phyloP scores from a whole-genome alignment of 2,888 invertebrate genomes.

The Onthophagus sagittarius region DNA sequence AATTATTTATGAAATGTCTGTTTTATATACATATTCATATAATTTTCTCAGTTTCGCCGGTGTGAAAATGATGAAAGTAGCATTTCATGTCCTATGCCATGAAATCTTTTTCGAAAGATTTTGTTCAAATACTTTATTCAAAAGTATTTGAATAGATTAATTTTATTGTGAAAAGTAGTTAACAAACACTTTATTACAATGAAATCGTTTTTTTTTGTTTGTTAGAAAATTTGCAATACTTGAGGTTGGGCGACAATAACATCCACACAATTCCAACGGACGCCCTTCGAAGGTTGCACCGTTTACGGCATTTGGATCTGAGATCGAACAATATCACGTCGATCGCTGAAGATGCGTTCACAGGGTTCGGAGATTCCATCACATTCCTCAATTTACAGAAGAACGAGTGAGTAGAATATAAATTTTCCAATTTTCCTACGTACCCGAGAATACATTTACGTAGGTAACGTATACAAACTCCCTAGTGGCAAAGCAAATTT shows the following conservation, averaged over 20 bases:
- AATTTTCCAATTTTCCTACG: neutral
- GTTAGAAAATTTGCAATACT: conserved; percentile 85
- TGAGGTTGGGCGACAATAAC: conserved; percentile 84
- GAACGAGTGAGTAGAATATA: conserved; percentile 68
- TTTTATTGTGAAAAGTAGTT: no score
- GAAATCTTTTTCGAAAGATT: no score
- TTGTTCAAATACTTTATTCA: no score
- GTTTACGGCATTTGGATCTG: conserved; percentile 83
- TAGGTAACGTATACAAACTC: neutral
- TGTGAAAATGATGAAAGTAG: no score
- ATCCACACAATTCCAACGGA: conserved; percentile 81
- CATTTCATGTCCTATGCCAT: no score
- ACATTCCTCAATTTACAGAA: conserved; percentile 91
- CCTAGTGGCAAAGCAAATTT: no score
- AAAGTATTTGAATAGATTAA: no score
- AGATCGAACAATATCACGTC: conserved; percentile 82
- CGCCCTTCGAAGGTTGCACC: conserved; percentile 76
- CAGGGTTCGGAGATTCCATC: conserved; percentile 84
- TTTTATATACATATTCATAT: no score
- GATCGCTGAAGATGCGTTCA: conserved; percentile 81
- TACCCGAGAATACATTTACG: neutral
- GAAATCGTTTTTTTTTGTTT: no score
- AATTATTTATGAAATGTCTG: no score
- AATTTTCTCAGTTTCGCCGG: no score
- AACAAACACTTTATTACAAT: no score